A percentile compares a stretch with the other conserved stretches of the same genome.
Evolutionary conservation across 2,888 invertebrate species (phyloP).

Genomic region (Meiosimyza decipiens): DNA sequence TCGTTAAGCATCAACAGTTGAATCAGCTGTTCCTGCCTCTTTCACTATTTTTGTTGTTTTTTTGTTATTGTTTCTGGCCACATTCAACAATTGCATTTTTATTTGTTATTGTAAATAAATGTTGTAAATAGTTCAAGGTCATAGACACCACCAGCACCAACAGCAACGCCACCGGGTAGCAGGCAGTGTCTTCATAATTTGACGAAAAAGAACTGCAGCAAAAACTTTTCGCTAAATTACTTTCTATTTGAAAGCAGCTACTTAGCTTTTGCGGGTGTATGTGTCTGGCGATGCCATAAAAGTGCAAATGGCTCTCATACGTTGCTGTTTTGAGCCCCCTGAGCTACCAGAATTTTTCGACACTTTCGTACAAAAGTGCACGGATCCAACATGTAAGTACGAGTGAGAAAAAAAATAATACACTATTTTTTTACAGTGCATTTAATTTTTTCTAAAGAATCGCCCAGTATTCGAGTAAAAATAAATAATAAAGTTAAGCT

Average conservation of each 20-base stretch:
- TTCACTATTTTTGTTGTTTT: not conserved
- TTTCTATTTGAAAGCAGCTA: not conserved
- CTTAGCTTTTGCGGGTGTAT: not conserved
- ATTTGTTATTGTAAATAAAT: not conserved
- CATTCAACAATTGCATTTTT: not conserved
- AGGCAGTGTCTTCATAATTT: no score
- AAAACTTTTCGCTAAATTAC: not conserved
- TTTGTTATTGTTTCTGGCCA: not conserved
- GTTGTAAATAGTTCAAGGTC: conserved; percentile 9
- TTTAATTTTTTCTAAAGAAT: no score
- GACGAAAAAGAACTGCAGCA: no score
- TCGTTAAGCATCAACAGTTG: not conserved
- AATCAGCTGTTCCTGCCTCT: conserved; percentile 16
- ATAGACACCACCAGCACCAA: not conserved
- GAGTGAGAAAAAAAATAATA: not conserved
- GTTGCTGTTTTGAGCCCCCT: conserved; percentile 82
- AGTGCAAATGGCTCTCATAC: conserved; percentile 67
- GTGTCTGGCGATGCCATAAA: not conserved
- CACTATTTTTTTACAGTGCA: no score
- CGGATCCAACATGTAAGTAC: conserved; percentile 84
- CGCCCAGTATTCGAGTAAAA: no score
- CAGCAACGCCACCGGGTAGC: no score
- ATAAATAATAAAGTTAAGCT: no score
- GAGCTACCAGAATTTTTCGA: conserved; percentile 82
- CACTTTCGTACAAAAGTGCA: conserved; percentile 81